phyloP scores from a whole-genome alignment of 2,888 invertebrate genomes.

The Ornithoptera priamus region DNA sequence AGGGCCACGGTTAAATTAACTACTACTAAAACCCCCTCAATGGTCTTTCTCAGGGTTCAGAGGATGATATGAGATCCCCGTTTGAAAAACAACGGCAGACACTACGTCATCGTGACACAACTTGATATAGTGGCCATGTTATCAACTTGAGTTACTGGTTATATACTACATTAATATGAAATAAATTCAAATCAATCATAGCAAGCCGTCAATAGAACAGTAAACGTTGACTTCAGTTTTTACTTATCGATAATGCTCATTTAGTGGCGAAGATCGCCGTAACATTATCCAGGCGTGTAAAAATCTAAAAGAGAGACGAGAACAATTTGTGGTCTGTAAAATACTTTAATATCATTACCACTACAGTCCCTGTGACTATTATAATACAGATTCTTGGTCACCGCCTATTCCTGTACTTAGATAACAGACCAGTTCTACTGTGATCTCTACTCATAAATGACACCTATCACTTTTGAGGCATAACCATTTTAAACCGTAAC shows the following conservation, averaged over 20 bases:
- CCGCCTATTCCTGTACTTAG: conserved; percentile 56
- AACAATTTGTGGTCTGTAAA: conserved; percentile 33
- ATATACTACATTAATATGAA: background rate
- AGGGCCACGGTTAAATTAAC: no score
- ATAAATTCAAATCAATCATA: background rate
- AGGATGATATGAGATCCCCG: no score
- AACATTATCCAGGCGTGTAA: background rate
- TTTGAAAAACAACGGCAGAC: background rate
- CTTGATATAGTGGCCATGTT: conserved; percentile 1
- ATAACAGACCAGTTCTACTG: conserved; percentile 49
- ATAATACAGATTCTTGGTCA: conserved; percentile 48
- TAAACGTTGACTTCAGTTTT: background rate
- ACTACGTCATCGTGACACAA: conserved; percentile 31
- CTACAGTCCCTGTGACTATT: conserved; percentile 5
- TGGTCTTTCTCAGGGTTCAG: no score
- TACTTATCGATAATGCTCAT: background rate
- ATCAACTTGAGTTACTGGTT: background rate
- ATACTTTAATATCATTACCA: conserved; percentile 40
- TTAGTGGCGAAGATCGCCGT: background rate
- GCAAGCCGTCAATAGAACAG: background rate
- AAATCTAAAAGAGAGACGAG: background rate
- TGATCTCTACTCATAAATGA: conserved; percentile 5
- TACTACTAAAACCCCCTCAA: no score
- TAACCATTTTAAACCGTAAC: conserved; percentile 5
- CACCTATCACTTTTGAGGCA: conserved; percentile 13